These are phyloP conservation scores for Toxonevra muliebris DNA, from an alignment of 2,888 invertebrate genomes.

Conservation along the genomic window DNA sequence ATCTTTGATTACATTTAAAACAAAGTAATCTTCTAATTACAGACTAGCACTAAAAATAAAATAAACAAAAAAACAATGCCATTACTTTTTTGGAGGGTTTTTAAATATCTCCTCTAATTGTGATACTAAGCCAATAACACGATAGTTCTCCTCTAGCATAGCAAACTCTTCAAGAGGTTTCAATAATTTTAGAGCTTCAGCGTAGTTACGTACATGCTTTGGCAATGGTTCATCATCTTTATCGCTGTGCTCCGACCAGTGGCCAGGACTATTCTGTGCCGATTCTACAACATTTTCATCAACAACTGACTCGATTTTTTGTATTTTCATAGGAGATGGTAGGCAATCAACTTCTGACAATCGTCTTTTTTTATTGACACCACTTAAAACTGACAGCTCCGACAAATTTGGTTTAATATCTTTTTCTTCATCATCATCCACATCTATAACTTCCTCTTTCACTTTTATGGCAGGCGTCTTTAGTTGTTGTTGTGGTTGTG, in stretches of 20 bases:
- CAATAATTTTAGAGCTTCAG: slow-evolving; percentile 55
- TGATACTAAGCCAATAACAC: slow-evolving; percentile 58
- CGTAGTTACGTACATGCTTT: slow-evolving; percentile 47
- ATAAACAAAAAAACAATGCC: slow-evolving; percentile 5
- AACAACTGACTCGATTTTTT: slow-evolving; percentile 44
- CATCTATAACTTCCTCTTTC: slow-evolving; percentile 37
- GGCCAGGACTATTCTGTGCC: slow-evolving; percentile 35
- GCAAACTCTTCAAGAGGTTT: slow-evolving; percentile 61
- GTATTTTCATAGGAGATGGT: slow-evolving; percentile 47
- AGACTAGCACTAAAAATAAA: slow-evolving; percentile 2
- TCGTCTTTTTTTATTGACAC: neutral
- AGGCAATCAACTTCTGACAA: neutral
- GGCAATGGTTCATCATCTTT: slow-evolving; percentile 44
- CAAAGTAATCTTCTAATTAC: slow-evolving; percentile 5
- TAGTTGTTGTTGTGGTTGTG: slow-evolving; percentile 27
- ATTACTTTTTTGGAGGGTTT: slow-evolving; percentile 29
- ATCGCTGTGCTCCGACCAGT: slow-evolving; percentile 42
- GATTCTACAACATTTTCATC: neutral
- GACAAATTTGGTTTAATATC: slow-evolving; percentile 37
- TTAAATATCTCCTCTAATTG: slow-evolving; percentile 59
- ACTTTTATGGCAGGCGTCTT: slow-evolving; percentile 20
- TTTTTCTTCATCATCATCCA: slow-evolving; percentile 29
- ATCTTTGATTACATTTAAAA: neutral
- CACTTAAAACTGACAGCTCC: slow-evolving; percentile 2
- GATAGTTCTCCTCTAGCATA: slow-evolving; percentile 57